A percentile compares a stretch with the other conserved stretches of the same genome.
These are phyloP conservation scores for Bubo bubo DNA, from an alignment of 2,113 vertebrate species.

Conservation along the genomic window DNA sequence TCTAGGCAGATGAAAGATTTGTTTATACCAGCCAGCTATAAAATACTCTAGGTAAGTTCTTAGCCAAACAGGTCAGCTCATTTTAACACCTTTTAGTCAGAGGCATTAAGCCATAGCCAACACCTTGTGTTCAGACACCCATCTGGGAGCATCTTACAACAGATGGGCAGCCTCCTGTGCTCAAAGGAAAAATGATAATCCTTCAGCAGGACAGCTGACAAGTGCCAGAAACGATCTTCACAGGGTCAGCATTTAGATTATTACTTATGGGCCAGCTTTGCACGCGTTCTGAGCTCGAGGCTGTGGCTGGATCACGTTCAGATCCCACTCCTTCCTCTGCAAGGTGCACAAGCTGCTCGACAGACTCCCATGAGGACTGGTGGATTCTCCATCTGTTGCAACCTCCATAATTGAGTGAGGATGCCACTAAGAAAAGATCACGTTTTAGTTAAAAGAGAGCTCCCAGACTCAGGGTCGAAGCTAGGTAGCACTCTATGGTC, in stretches of 20 bases:
- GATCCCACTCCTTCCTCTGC: neutral
- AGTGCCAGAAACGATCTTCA: neutral
- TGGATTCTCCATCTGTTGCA: neutral
- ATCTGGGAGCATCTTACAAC: constrained; percentile 34
- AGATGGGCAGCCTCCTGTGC: constrained; percentile 56
- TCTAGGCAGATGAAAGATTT: neutral
- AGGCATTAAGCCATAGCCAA: neutral
- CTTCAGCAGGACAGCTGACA: neutral
- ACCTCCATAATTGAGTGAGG: neutral
- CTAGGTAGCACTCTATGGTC: neutral
- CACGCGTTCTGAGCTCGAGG: neutral
- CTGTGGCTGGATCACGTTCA: fast-evolving
- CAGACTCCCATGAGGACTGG: neutral
- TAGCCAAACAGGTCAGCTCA: neutral
- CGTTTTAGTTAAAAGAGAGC: neutral
- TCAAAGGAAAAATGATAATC: constrained; percentile 28
- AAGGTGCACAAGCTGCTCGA: neutral
- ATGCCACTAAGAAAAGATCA: neutral
- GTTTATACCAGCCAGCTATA: neutral
- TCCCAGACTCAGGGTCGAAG: neutral
- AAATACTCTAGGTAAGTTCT: neutral
- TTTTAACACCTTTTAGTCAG: constrained; percentile 30
- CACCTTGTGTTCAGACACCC: constrained; percentile 3
- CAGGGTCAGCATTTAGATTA: neutral
- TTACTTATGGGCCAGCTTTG: neutral